Base-by-base conservation (phyloP, 1,140 invertebrate species). In the Dysdera silvatica region DNA sequence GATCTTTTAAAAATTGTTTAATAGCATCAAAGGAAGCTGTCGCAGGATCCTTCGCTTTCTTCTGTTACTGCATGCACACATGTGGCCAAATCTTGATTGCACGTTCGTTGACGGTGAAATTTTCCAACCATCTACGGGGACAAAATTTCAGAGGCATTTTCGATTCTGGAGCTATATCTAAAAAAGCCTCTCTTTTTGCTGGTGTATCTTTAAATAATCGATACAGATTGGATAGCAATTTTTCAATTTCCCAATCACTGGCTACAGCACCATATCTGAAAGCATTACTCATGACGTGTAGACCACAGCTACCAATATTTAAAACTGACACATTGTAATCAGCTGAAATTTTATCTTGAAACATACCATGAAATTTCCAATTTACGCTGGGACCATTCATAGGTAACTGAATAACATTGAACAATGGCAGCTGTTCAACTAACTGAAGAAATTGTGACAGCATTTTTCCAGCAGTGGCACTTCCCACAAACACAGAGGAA, bases 81-180 rank as follows among this genome's bases (percentile, higher is more conserved):
- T 12, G 24, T 31, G 16, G 24, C 26, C 49, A 52, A 18, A 52
- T 23, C 14, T 26, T 29, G 32, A 52, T 52, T 52, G 49, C 49
- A 29, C 49, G 20, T 52, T 24, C 28, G 20, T 14, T 14, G 28
- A 31, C 49, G 16, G 49, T 24, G n/a, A 14, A 24, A 31, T 52
- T 52, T 23, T 52, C 49, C 49, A 52, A 23, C 49, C 49, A 52
- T 28, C 49, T 24, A 23, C 3, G 28, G 49, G 20, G n/a, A 31
- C 49, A 52, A 52, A 52, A 52, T 23, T 52, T 52, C 20, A 52
- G 23, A 23, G 49, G 49, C 3, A 52, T 29, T 52, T 52, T 10
- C n/a, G 16, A 16, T 52, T 1, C 20, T 4, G 2, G 14, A 2
- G 49, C 28, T 12, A 52, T 16, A n/a, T 48, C 45, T 20, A 3